phyloP scores from a whole-genome alignment of 1,140 invertebrate genomes.

The Rhagoletis pomonella region DNA sequence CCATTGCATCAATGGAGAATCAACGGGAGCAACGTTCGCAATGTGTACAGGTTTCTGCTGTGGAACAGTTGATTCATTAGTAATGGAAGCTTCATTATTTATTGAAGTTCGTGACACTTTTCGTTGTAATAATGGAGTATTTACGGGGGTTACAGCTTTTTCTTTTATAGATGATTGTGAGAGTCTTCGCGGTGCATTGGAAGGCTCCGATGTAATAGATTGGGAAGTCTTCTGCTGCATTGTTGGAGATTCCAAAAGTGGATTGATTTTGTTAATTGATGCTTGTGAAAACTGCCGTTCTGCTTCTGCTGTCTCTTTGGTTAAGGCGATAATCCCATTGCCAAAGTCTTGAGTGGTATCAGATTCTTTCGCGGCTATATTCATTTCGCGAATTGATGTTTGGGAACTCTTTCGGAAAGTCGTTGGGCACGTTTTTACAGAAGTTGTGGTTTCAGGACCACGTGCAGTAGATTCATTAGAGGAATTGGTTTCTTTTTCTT shows the following conservation, averaged over 20 bases:
- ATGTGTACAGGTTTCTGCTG: neutral
- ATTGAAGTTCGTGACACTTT: neutral
- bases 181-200: neutral
- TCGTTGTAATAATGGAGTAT: neutral
- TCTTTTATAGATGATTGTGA: neutral
- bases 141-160: neutral
- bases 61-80: neutral
- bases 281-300: neutral
- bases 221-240: neutral
- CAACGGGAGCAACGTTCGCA: neutral
- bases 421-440: neutral
- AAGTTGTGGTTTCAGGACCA: neutral
- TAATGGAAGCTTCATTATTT: neutral
- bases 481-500: neutral
- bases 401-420: neutral
- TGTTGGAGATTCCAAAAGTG: neutral
- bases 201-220: neutral
- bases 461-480: neutral
- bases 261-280: neutral
- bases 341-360: neutral
- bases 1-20: slow-evolving; percentile 27
- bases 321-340: neutral
- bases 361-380: neutral
- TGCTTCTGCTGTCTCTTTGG: neutral
- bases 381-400: neutral